A percentile compares a stretch with the other conserved stretches of the same genome.
Conservation (phyloP, 2,888 invertebrate genomes). For the Cheilosia vulpina region DNA sequence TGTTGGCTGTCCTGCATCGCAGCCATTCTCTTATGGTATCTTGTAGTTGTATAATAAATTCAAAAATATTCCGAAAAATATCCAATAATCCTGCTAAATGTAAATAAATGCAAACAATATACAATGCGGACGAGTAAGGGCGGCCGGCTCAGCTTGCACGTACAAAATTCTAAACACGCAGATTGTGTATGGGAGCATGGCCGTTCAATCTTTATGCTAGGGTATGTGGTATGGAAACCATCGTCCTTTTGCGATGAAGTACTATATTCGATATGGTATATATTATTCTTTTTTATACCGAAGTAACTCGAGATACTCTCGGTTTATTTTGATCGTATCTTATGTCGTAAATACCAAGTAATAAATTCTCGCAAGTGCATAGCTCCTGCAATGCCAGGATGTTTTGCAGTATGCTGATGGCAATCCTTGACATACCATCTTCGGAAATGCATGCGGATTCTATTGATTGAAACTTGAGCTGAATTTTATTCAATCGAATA, state of each 20-base stretch:
- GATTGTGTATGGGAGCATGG: conserved; percentile 6
- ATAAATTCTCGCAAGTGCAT: conserved; percentile 36
- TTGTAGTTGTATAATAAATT: conserved; percentile 39
- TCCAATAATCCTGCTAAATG: conserved; percentile 57
- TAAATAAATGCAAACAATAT: conserved; percentile 48
- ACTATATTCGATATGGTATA: neutral
- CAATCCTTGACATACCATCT: conserved; percentile 18
- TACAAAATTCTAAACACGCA: conserved; percentile 51
- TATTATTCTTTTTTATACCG: neutral
- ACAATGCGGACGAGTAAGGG: neutral
- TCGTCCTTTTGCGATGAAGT: neutral
- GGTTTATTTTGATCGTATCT: conserved; percentile 20
- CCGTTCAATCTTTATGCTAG: neutral
- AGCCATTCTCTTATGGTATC: neutral
- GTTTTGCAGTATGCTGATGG: conserved; percentile 1
- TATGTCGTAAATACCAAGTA: conserved; percentile 36
- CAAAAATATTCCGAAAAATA: conserved; percentile 48
- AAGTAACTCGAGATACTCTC: neutral
- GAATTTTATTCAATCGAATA: conserved; percentile 10
- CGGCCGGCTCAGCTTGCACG: conserved; percentile 31
- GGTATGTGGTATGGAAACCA: neutral
- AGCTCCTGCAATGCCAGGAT: conserved; percentile 9
- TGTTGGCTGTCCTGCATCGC: neutral
- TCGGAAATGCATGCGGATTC: conserved; percentile 19
- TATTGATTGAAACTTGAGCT: conserved; percentile 55